Percentiles rank a stretch among this genome's conserved stretches.
Conservation (phyloP, 2,797 vertebrate genomes). For the Atherinosoma microstoma region DNA sequence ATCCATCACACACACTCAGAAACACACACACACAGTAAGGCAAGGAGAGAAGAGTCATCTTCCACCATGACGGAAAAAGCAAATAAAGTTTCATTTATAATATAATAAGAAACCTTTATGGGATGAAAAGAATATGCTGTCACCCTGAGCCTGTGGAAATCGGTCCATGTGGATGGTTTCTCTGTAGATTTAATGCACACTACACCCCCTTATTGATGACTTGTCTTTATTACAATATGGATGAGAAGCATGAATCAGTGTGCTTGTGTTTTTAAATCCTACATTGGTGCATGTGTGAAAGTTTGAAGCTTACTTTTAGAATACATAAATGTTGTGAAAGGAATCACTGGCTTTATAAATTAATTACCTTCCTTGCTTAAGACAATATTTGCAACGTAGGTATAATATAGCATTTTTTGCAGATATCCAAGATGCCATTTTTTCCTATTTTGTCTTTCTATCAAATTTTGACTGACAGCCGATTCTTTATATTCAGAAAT, state of each 20-base stretch:
- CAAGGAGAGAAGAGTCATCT: conserved; percentile 56
- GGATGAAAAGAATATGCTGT: conserved; percentile 52
- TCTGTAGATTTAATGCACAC: conserved; percentile 22
- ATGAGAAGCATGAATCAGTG: background rate
- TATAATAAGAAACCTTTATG: conserved; percentile 63
- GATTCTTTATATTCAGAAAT: too few relatives aligned
- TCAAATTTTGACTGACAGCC: too few relatives aligned
- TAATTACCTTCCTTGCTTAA: background rate
- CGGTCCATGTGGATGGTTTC: conserved; percentile 38
- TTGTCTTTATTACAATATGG: conserved; percentile 8
- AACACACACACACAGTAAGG: conserved; percentile 21
- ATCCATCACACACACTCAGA: conserved; percentile 73
- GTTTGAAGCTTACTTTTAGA: background rate
- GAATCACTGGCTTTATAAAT: background rate
- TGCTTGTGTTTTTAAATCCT: background rate
- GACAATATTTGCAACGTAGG: too few relatives aligned
- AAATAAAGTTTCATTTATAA: conserved; percentile 68
- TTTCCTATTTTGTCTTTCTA: too few relatives aligned
- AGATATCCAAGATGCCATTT: too few relatives aligned
- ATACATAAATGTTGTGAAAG: background rate
- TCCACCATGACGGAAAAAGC: conserved; percentile 57
- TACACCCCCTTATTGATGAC: conserved; percentile 13
- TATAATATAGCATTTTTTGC: too few relatives aligned
- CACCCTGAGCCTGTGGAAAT: conserved; percentile 30
- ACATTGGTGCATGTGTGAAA: background rate